Percentiles rank a stretch among this genome's conserved stretches.
phyloP scores from a whole-genome alignment of 2,888 invertebrate genomes.

The Rhagonycha fulva region DNA sequence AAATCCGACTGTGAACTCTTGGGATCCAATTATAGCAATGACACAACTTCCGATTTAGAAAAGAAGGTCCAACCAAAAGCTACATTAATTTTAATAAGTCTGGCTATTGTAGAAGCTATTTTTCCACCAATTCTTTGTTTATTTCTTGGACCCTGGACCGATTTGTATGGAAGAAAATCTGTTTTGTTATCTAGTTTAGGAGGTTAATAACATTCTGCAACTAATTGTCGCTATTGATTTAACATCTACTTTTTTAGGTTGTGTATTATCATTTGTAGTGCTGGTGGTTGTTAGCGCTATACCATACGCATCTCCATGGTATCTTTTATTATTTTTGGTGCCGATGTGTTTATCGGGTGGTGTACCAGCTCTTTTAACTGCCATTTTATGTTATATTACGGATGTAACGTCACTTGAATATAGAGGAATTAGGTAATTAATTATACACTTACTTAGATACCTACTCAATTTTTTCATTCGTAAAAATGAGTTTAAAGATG shows the following conservation, averaged over 20 bases:
- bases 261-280: constrained; percentile 3
- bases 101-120: constrained; percentile 66
- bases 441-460: too few species aligned
- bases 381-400: constrained; percentile 59
- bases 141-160: constrained; percentile 82
- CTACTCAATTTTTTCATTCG: not conserved
- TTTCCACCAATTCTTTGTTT: constrained; percentile 70
- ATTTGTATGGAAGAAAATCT: constrained; percentile 76
- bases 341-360: constrained; percentile 67
- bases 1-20: constrained; percentile 64
- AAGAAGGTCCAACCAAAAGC: constrained; percentile 68
- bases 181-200: constrained; percentile 63
- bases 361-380: constrained; percentile 64
- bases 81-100: constrained; percentile 65
- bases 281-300: constrained; percentile 11
- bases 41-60: constrained; percentile 57
- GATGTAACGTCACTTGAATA: constrained; percentile 66
- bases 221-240: not conserved
- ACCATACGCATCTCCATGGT: constrained; percentile 46
- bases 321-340: constrained; percentile 59
- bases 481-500: not conserved
- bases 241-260: constrained; percentile 6
- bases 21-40: constrained; percentile 59
- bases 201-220: constrained; percentile 53
- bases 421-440: constrained; percentile 66